Conservation (phyloP, 2,113 vertebrate species). For the Platysteira castanea region DNA sequence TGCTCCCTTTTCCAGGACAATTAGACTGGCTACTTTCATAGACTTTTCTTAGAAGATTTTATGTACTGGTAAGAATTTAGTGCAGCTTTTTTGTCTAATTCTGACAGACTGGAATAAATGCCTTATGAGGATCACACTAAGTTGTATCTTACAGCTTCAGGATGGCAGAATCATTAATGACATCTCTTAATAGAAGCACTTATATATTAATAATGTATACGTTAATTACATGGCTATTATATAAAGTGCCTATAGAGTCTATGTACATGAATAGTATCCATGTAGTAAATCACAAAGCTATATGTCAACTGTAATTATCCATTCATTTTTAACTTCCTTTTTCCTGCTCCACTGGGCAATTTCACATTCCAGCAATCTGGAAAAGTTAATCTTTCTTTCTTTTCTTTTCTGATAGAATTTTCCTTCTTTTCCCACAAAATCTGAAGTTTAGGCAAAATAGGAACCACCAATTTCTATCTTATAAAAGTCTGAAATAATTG, state of each 20-base stretch:
- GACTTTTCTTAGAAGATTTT: background rate
- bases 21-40: background rate
- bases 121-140: background rate
- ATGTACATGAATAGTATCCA: slow-evolving; percentile 17
- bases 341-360: background rate
- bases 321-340: slow-evolving; percentile 23
- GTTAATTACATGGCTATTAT: slow-evolving; percentile 62
- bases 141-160: background rate
- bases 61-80: background rate
- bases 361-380: background rate
- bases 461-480: background rate
- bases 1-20: background rate
- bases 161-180: slow-evolving; percentile 45
- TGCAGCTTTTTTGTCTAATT: background rate
- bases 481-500: background rate
- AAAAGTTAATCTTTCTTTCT: background rate
- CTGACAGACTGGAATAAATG: background rate
- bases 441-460: background rate
- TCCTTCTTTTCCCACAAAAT: background rate
- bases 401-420: background rate
- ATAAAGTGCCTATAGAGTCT: slow-evolving; percentile 59
- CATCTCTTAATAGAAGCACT: slow-evolving; percentile 48
- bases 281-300: slow-evolving; percentile 46
- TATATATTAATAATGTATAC: slow-evolving; percentile 58
- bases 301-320: slow-evolving; percentile 51